Percentiles rank a stretch among this genome's conserved stretches.
Conservation (phyloP, 2,797 vertebrate genomes). For the Sphaeramia orbicularis region DNA sequence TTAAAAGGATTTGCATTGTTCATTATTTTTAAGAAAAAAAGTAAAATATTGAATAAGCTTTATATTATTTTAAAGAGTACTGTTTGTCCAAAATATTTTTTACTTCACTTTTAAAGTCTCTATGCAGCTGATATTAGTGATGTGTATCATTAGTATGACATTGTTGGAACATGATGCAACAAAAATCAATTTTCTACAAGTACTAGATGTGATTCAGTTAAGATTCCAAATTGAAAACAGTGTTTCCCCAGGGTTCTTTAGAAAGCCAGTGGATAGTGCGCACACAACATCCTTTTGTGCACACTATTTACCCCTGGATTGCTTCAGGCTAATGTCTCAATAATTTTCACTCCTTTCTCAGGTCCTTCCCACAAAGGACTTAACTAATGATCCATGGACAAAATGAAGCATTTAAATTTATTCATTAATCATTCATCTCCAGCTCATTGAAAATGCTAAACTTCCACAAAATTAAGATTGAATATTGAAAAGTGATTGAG, state of each 20-base stretch:
- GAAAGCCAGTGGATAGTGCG: constrained; percentile 87
- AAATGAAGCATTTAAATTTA: constrained; percentile 99
- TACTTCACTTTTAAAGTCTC: constrained; percentile 41
- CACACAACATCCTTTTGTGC: constrained; percentile 90
- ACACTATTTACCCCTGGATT: constrained; percentile 99
- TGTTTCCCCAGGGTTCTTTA: constrained; percentile 86
- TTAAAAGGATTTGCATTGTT: constrained; percentile 11
- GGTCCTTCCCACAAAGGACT: constrained; percentile 99
- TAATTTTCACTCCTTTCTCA: constrained; percentile 99
- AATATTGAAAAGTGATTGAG: constrained; percentile 99
- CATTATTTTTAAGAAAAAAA: background rate
- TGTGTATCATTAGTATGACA: constrained; percentile 62
- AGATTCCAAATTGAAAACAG: constrained; percentile 84
- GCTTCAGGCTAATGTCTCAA: constrained; percentile 99
- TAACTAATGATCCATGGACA: constrained; percentile 99
- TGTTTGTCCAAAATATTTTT: constrained; percentile 15
- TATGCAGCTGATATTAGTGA: constrained; percentile 37
- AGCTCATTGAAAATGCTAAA: constrained; percentile 99
- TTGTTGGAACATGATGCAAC: constrained; percentile 69
- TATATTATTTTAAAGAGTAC: background rate
- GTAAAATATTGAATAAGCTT: background rate
- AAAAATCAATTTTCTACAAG: constrained; percentile 81
- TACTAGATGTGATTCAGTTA: constrained; percentile 83
- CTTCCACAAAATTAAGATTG: constrained; percentile 99
- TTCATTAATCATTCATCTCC: constrained; percentile 99